These are phyloP conservation scores for Ladona fulva DNA, from an alignment of 1,140 invertebrate genomes.

Conservation along the genomic window DNA sequence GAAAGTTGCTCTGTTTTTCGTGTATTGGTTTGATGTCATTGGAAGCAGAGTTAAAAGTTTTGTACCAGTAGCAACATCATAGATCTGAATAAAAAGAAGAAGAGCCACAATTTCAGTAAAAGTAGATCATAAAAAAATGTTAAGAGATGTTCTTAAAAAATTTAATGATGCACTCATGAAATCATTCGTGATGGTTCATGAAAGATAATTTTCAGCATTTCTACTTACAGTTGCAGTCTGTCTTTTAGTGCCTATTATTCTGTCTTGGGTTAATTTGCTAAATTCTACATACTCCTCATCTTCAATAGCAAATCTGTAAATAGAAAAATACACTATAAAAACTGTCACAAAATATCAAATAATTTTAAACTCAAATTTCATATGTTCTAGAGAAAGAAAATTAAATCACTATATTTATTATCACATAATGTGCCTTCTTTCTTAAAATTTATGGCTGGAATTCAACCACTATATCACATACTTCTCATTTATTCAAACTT, in stretches of 20 bases:
- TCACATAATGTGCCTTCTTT: too few relatives aligned
- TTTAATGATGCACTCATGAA: too few relatives aligned
- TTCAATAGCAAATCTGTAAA: conserved; percentile 52
- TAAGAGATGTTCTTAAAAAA: too few relatives aligned
- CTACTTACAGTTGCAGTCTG: conserved; percentile 57
- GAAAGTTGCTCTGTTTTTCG: conserved; percentile 88
- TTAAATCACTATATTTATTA: too few relatives aligned
- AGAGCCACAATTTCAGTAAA: conserved; percentile 14
- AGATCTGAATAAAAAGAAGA: conserved; percentile 53
- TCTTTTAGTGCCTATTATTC: conserved; percentile 71
- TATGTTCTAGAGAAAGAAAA: too few relatives aligned
- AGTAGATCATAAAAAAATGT: too few relatives aligned
- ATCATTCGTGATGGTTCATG: too few relatives aligned
- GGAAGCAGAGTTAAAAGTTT: conserved; percentile 65
- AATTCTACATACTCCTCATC: conserved; percentile 89
- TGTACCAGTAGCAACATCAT: conserved; percentile 77
- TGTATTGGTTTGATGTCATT: conserved; percentile 82
- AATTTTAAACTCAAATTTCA: too few relatives aligned
- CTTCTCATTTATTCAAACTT: too few relatives aligned
- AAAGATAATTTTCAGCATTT: not conserved
- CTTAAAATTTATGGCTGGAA: too few relatives aligned
- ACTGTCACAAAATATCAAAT: too few relatives aligned
- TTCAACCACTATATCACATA: too few relatives aligned
- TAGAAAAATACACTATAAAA: conserved; percentile 12
- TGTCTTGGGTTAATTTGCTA: conserved; percentile 75